phyloP scores from a whole-genome alignment of 2,113 vertebrate species.

The Chloropsis cyanopogon region DNA sequence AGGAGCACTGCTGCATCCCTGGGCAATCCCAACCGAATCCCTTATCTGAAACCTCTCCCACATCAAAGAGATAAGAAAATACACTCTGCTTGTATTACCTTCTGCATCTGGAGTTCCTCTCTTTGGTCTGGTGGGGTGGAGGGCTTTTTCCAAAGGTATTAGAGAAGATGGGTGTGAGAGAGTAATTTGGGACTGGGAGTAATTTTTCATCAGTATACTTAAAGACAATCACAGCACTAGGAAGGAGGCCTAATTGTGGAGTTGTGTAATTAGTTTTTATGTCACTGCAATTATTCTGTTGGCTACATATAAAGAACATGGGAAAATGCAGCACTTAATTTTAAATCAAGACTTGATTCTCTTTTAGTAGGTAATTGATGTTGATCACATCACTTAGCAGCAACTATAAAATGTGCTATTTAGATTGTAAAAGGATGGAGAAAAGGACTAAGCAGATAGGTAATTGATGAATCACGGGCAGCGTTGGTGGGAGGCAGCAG shows the following conservation, averaged over 20 bases:
- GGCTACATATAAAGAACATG: slow-evolving; percentile 71
- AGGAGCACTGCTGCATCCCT: background rate
- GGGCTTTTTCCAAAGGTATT: background rate
- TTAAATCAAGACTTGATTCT: slow-evolving; percentile 74
- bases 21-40: background rate
- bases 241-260: slow-evolving; percentile 66
- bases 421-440: slow-evolving; percentile 65
- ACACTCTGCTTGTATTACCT: background rate
- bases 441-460: slow-evolving; percentile 64
- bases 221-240: slow-evolving; percentile 59
- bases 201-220: slow-evolving; percentile 59
- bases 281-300: slow-evolving; percentile 69
- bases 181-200: slow-evolving; percentile 15
- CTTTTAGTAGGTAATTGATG: slow-evolving; percentile 77
- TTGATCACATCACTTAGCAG: slow-evolving; percentile 76
- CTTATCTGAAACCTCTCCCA: background rate
- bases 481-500: background rate
- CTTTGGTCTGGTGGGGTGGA: background rate
- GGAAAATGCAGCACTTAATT: slow-evolving; percentile 72
- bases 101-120: background rate
- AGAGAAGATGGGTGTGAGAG: background rate
- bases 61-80: background rate
- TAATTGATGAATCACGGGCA: slow-evolving; percentile 51
- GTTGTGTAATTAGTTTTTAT: slow-evolving; percentile 71
- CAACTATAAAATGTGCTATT: slow-evolving; percentile 71